Evolutionary conservation across 2,113 vertebrate genomes (phyloP), one percentile per base, ranked within the genome.

Genomic region (Fulmarus glacialis): DNA sequence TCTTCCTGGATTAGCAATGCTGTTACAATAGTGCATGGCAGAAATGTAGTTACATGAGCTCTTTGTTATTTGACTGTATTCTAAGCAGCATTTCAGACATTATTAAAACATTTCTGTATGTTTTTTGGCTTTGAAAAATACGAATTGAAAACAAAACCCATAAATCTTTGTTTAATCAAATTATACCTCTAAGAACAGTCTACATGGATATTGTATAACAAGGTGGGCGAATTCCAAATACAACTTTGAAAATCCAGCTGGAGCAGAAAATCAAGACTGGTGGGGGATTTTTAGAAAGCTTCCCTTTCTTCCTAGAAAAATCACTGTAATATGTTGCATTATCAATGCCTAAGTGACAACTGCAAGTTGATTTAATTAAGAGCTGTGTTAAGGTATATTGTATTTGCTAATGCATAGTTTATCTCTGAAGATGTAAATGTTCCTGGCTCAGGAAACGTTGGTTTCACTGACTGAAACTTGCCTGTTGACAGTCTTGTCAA

Each of bases 91-190:
- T 78, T 88, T 82, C 79, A 60, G 90, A 48, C 30, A 12, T 66
- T 40, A 53, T 36, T 66, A 32, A 84, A 72, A 80, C 15, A 47
- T 30, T 67, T 40, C 18, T 83, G 7, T 21, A 3, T 81, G 68
- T 40, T 50, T 86, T 84, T 91, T 81, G 72, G 72, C 89, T 94
- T 93, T 91, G 56, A 82, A 87, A 90, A 87, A 66, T 34, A 84
- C 24, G 32, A 71, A 87, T 60, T 45, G 8, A n/a, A 38, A 90
- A 11, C 62, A 80, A 63, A 73, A 24, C 8, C 38, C 27, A 18
- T 26, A 34, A 88, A 70, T 50, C 48, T 74, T 58, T 43, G 58
- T 66, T 90, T 75, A 92, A 87, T 84, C 53, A 42, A 81, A 52
- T 40, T 26, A 15, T 23, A 38, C 11, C 55, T 92, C 58, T 63